phyloP scores from a whole-genome alignment of 2,113 vertebrate genomes.

The Tinamus guttatus region DNA sequence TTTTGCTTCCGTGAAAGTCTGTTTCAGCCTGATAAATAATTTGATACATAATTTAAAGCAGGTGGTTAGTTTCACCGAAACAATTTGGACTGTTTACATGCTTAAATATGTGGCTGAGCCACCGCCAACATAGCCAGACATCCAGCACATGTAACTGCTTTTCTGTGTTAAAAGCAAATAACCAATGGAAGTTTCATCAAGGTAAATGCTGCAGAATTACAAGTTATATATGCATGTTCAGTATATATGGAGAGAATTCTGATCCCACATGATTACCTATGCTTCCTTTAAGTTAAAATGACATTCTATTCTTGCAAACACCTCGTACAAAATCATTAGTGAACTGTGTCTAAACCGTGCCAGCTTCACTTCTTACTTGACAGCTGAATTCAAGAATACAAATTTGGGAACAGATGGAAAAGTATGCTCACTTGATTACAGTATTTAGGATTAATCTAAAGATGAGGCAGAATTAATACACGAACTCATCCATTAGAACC shows the following conservation, averaged over 20 bases:
- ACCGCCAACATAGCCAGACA: neutral
- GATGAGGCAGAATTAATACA: conserved; percentile 7
- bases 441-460: conserved; percentile 11
- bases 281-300: neutral
- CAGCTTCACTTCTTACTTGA: neutral
- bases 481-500: neutral
- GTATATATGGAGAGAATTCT: neutral
- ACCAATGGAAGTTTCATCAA: neutral
- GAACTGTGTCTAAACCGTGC: neutral
- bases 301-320: neutral
- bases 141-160: neutral
- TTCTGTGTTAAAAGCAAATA: neutral
- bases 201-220: neutral
- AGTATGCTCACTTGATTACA: conserved; percentile 37
- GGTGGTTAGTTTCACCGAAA: neutral
- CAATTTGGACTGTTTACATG: neutral
- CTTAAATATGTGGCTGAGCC: neutral
- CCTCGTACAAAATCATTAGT: neutral
- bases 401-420: neutral
- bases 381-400: neutral
- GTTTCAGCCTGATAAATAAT: neutral
- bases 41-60: neutral
- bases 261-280: neutral
- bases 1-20: neutral
- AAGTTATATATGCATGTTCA: neutral